Base-by-base conservation (phyloP, 2,888 invertebrate species). In the Tanypteryx hageni region DNA sequence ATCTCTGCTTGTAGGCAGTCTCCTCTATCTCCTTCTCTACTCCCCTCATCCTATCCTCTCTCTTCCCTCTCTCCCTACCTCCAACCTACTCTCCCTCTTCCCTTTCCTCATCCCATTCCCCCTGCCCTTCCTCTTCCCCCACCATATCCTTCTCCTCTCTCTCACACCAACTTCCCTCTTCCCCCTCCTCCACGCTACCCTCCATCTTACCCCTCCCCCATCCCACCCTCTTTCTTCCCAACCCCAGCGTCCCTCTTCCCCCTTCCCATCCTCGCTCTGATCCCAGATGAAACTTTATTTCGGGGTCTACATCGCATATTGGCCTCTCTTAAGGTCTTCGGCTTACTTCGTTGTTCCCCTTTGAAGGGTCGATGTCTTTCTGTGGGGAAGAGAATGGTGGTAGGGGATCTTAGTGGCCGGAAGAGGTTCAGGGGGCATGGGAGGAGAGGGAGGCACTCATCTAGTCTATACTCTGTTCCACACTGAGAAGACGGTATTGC, bases 131-230 rank as follows among this genome's bases (percentile, higher is more conserved):
- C n/a, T n/a, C 61, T 16, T 13, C 61, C 0, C 61, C 14, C 61
- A 13, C 61, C 61, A 0, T 92, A 92, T n/a, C 92, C n/a, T n/a
- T 76, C 68, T 9, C 18, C 18, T 68, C 68, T 22, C 18, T 9
- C 44, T 44, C 44, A n/a, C n/a, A n/a, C n/a, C n/a, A n/a, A n/a
- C 44, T n/a, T n/a, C 16, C 18, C 68, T 68, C 18, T 9, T 93
- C 93, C 93, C 94, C 94, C n/a, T 93, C 93, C 92, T 11, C 92
- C 76, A n/a, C n/a, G n/a, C n/a, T 58, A 93, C 93, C 93, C 94
- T 92, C 11, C 92, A 85, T 56, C 92, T 76, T 59, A n/a, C 92
- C 92, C 0, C 13, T 93, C 93, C 93, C 94, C 94, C 93, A 92
- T 11, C 92, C 76, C 61, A 93, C 93, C 93, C 94, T 92, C 11